Conservation (phyloP, 2,888 invertebrate genomes). For the Dryococelus australis region DNA sequence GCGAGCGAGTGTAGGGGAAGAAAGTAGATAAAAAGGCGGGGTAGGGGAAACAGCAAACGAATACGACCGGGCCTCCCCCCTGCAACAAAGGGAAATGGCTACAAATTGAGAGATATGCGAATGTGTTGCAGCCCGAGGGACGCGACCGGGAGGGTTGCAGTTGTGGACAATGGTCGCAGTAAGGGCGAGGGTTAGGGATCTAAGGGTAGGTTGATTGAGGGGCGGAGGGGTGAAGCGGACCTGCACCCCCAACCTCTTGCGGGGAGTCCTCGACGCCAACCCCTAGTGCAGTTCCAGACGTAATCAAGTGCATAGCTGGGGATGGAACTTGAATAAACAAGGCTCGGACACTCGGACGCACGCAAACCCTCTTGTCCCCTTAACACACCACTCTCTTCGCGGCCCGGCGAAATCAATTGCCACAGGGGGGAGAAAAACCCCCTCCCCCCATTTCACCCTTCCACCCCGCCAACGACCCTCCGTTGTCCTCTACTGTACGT, state of each 20-base stretch:
- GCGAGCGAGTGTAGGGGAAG: background rate
- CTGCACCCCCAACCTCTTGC: background rate
- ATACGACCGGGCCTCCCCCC: background rate
- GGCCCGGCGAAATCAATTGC: constrained; percentile 18
- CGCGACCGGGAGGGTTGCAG: background rate
- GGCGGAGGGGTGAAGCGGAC: background rate
- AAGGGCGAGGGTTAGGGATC: background rate
- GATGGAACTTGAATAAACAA: constrained; percentile 23
- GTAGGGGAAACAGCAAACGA: background rate
- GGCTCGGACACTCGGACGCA: background rate
- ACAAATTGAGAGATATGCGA: constrained; percentile 10
- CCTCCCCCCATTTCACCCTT: background rate
- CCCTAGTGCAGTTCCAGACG: constrained; percentile 20
- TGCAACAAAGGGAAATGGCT: background rate
- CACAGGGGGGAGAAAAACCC: background rate
- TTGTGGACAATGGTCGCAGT: background rate
- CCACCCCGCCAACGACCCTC: no score
- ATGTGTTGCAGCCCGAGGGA: background rate
- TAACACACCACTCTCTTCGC: background rate
- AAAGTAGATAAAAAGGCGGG: background rate
- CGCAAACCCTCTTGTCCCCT: background rate
- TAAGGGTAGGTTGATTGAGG: background rate
- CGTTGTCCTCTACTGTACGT: background rate
- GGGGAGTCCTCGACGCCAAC: background rate
- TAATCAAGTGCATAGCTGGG: constrained; percentile 28